These are phyloP conservation scores for Phyllostomus hastatus DNA, from an alignment of 2,113 vertebrate genomes.

Conservation along the genomic window DNA sequence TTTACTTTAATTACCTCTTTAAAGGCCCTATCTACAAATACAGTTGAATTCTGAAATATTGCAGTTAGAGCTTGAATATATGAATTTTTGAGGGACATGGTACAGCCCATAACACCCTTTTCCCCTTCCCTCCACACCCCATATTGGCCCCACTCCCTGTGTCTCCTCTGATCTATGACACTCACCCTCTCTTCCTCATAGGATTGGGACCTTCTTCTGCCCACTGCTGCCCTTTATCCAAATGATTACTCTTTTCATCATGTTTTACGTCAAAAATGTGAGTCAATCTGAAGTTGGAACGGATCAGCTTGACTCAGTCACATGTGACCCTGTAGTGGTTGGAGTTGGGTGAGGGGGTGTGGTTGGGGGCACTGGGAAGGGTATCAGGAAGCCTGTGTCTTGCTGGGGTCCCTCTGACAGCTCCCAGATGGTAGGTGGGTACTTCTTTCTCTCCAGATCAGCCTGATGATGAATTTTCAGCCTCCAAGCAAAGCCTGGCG, in stretches of 20 bases:
- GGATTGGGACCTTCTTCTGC: constrained; percentile 96
- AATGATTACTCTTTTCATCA: constrained; percentile 87
- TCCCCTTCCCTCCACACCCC: background rate
- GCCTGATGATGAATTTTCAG: constrained; percentile 92
- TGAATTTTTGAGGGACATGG: background rate
- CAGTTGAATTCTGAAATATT: background rate
- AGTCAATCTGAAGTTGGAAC: background rate
- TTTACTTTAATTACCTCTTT: background rate
- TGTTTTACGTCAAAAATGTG: constrained; percentile 97
- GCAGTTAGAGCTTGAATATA: background rate
- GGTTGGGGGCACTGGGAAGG: fast-evolving
- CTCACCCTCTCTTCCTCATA: constrained; percentile 63
- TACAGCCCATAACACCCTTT: background rate
- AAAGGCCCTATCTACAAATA: background rate
- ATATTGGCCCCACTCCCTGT: fast-evolving
- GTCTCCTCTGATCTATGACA: background rate
- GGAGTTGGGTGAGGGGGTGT: background rate
- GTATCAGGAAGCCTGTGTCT: background rate
- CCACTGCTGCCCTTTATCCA: constrained; percentile 94
- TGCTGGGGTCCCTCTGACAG: background rate
- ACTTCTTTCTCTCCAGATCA: constrained; percentile 83
- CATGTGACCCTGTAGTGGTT: background rate
- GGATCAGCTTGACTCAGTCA: background rate
- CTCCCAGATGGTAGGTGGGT: background rate
- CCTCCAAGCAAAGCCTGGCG: constrained; percentile 89